Base-by-base conservation (phyloP, 2,888 invertebrate species). In the Ceraclea dissimilis region DNA sequence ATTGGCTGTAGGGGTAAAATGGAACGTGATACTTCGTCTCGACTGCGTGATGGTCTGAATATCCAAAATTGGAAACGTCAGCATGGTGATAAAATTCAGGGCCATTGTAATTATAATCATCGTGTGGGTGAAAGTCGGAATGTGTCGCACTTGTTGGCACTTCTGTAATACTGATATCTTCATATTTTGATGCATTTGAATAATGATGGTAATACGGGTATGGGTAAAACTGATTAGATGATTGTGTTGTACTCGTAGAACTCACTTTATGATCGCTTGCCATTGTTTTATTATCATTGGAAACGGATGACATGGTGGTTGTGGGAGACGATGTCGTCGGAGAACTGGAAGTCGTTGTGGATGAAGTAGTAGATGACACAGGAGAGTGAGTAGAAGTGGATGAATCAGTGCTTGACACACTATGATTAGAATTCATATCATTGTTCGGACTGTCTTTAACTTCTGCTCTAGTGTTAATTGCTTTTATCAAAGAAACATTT, bases 151-250 rank as follows among this genome's bases (percentile, higher is more conserved):
- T 56, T 31, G 39, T 16, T 2, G 58, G 59, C 17, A 11, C 53
- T 26, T 60, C 59, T 22, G 58, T 58, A 13, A 61, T 57, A 22
- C 59, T 56, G 16, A 63, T 26, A 22, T 63, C 47, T n/a, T 60
- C 56, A 43, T 60, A 60, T 1, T 51, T 48, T 16, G 59, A 56
- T 2, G 52, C 48, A 19, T 62, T 60, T 11, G 46, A 54, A 51
- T 57, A 60, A 50, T 58, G 17, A 22, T 60, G 59, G 46, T 59
- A 61, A 43, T 50, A 43, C 20, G 59, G 55, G 39, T 60, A 59
- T 13, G 60, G 56, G 46, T 58, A 61, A 18, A 52, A 51, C 5
- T 47, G 16, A 31, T 19, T 33, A 19, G 46, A 43, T n/a, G 13
- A n/a, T n/a, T n/a, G n/a, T 16, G n/a, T 13, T 43, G 13, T 43